Conservation (phyloP, 2,888 invertebrate species). For the Buathra laborator region DNA sequence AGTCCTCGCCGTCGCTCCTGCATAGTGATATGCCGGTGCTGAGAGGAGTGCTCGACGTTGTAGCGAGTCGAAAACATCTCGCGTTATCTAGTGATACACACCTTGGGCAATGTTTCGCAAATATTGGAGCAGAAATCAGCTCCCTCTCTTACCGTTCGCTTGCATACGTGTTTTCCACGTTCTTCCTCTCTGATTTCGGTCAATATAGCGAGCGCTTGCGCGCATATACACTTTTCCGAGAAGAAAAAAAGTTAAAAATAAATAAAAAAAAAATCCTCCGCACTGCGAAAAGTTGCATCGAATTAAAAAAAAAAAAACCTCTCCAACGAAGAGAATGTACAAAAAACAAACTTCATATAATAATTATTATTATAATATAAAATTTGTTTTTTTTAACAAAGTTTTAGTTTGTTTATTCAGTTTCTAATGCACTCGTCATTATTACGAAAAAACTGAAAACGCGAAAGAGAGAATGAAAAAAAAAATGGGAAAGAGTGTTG, state of each 20-base stretch:
- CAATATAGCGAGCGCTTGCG: background rate
- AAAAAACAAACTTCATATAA: no score
- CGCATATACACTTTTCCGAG: no score
- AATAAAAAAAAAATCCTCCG: no score
- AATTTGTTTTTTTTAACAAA: no score
- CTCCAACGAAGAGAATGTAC: no score
- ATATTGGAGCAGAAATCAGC: slow-evolving; percentile 76
- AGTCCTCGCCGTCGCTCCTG: background rate
- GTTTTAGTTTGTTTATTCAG: background rate
- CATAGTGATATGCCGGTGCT: background rate
- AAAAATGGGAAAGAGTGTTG: slow-evolving; percentile 4
- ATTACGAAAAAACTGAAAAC: background rate
- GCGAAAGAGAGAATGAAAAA: background rate
- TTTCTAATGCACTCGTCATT: background rate
- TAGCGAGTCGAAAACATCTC: slow-evolving; percentile 39
- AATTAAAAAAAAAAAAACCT: no score
- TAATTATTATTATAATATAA: no score
- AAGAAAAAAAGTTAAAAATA: no score
- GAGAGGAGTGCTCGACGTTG: background rate
- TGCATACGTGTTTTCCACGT: background rate
- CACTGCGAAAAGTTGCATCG: no score
- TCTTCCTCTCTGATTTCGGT: background rate
- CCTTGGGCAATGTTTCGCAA: slow-evolving; percentile 75
- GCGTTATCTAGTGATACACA: slow-evolving; percentile 11
- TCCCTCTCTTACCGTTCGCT: slow-evolving; percentile 28